phyloP scores from a whole-genome alignment of 2,888 invertebrate species.

The Lypha dubia region DNA sequence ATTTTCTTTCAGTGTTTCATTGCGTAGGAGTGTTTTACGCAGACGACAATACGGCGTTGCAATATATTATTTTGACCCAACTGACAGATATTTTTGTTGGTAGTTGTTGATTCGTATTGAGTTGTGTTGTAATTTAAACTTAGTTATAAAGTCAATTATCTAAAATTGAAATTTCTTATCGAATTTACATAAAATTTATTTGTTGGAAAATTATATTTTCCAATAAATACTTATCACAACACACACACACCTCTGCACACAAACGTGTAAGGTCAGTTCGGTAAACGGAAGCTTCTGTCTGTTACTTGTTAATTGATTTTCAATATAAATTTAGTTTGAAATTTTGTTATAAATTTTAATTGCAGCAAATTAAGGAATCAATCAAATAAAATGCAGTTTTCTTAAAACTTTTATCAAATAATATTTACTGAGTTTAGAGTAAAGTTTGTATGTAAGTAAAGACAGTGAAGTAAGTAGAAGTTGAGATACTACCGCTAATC shows the following conservation, averaged over 20 bases:
- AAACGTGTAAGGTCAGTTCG: not conserved
- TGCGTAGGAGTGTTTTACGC: conserved; percentile 60
- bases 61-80: not conserved
- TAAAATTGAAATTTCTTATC: conserved; percentile 72
- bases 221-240: conserved; percentile 45
- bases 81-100: conserved; percentile 19
- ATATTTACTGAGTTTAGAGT: too few species aligned
- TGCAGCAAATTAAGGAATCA: conserved; percentile 21
- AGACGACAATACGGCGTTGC: not conserved
- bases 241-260: not conserved
- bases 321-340: conserved; percentile 61
- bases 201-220: conserved; percentile 60
- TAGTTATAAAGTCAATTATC: conserved; percentile 70
- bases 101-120: conserved; percentile 53
- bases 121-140: conserved; percentile 55
- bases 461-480: too few species aligned
- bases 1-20: conserved; percentile 43
- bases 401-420: not conserved
- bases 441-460: too few species aligned
- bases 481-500: too few species aligned
- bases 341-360: conserved; percentile 41
- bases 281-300: conserved; percentile 78
- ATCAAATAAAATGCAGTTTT: not conserved
- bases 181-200: conserved; percentile 70
- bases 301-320: conserved; percentile 72